Percentiles rank a stretch among this genome's conserved stretches.
These are phyloP conservation scores for Amniataba percoides DNA, from an alignment of 2,797 vertebrate species.

Conservation along the genomic window DNA sequence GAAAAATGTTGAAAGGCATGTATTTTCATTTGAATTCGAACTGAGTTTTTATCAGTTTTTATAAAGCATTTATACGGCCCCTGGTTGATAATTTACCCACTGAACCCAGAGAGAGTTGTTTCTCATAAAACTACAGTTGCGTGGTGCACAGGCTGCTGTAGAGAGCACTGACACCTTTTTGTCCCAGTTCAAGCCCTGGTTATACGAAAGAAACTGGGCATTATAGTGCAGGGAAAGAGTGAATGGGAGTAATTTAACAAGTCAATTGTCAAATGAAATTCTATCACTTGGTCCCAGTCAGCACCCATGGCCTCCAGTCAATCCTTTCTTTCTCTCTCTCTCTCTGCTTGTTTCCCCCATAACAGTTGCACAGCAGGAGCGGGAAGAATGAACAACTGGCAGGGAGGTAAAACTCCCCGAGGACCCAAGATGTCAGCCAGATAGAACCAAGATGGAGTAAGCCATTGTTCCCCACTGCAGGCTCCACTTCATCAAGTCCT, in stretches of 20 bases:
- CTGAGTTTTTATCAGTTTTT: background rate
- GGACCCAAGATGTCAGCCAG: constrained; percentile 69
- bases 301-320: constrained; percentile 29
- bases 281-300: constrained; percentile 37
- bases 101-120: constrained; percentile 13
- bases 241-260: constrained; percentile 54
- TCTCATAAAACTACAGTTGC: constrained; percentile 17
- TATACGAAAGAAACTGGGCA: constrained; percentile 40
- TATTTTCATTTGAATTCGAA: background rate
- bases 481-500: constrained; percentile 74
- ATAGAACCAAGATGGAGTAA: constrained; percentile 75
- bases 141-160: constrained; percentile 6
- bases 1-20: constrained; percentile 10
- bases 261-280: constrained; percentile 55
- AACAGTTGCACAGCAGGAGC: constrained; percentile 48
- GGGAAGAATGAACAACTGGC: constrained; percentile 63
- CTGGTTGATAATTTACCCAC: constrained; percentile 4
- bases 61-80: constrained; percentile 12
- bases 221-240: constrained; percentile 7
- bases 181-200: constrained; percentile 22
- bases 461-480: constrained; percentile 74
- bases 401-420: constrained; percentile 58
- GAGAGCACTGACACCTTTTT: constrained; percentile 16
- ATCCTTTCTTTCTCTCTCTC: constrained; percentile 38
- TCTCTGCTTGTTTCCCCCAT: constrained; percentile 26